These are phyloP conservation scores for Hydrolagus colliei DNA, from an alignment of 2,797 vertebrate species.

Conservation along the genomic window DNA sequence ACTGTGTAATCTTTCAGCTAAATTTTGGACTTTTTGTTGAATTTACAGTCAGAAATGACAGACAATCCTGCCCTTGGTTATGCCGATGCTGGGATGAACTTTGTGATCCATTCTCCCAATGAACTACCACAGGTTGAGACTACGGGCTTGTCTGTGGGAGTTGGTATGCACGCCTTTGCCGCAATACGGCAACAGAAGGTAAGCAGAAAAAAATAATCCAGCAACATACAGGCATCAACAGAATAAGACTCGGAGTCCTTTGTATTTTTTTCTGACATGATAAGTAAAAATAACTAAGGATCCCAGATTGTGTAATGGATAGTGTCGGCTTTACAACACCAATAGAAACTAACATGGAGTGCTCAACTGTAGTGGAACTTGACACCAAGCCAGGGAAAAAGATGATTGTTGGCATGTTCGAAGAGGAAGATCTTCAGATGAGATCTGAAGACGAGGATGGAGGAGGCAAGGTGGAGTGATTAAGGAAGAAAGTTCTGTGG, in stretches of 20 bases:
- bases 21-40: not conserved
- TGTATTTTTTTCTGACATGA: not conserved
- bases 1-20: not conserved
- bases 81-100: constrained; percentile 55
- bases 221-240: not conserved
- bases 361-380: no score
- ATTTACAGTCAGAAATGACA: constrained; percentile 52
- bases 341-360: no score
- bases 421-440: no score
- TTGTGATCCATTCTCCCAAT: constrained; percentile 55
- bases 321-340: no score
- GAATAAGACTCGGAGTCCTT: not conserved
- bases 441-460: no score
- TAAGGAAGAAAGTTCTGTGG: no score
- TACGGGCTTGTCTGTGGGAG: constrained; percentile 50
- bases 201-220: constrained; percentile 31
- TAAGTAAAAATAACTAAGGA: not conserved
- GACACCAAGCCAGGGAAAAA: no score
- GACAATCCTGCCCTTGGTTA: constrained; percentile 55
- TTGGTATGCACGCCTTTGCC: constrained; percentile 49
- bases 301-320: no score
- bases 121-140: constrained; percentile 55
- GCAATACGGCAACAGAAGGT: constrained; percentile 58
- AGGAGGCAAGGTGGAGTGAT: no score
- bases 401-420: no score